Evolutionary conservation across 2,888 invertebrate species (phyloP).

Genomic region (Nysson spinosus): DNA sequence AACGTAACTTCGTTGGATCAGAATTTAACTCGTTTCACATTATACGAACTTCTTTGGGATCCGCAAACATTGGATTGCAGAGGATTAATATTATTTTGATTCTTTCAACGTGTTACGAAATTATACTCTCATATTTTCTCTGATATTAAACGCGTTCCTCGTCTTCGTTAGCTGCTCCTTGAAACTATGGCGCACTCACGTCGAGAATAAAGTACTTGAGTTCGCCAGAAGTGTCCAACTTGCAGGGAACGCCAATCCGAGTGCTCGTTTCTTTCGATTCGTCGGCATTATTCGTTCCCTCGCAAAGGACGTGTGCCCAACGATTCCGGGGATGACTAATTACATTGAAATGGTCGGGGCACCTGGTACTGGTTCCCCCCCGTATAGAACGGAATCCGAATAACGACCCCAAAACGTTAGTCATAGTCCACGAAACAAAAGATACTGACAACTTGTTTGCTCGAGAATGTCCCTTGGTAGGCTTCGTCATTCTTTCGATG

Average conservation of each 20-base stretch:
- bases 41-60: no score
- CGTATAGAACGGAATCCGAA: conserved; percentile 25
- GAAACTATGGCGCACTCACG: background rate
- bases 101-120: no score
- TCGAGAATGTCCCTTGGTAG: conserved; percentile 28
- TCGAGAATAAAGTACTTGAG: background rate
- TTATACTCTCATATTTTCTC: no score
- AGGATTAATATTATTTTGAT: no score
- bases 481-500: conserved; percentile 38
- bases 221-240: background rate
- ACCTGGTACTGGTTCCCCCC: conserved; percentile 37
- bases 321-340: conserved; percentile 41
- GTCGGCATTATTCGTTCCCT: conserved; percentile 11
- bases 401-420: conserved; percentile 30
- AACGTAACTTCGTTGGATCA: no score
- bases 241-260: no score
- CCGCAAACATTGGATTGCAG: no score
- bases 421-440: conserved; percentile 48
- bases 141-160: no score
- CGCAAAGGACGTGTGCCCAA: background rate
- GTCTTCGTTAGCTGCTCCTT: no score
- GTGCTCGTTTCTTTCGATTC: background rate
- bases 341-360: conserved; percentile 26
- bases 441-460: conserved; percentile 29
- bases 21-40: no score